A percentile compares a stretch with the other conserved stretches of the same genome.
Evolutionary conservation across 1,140 invertebrate genomes (phyloP).

Genomic region (Drosophila dunni): DNA sequence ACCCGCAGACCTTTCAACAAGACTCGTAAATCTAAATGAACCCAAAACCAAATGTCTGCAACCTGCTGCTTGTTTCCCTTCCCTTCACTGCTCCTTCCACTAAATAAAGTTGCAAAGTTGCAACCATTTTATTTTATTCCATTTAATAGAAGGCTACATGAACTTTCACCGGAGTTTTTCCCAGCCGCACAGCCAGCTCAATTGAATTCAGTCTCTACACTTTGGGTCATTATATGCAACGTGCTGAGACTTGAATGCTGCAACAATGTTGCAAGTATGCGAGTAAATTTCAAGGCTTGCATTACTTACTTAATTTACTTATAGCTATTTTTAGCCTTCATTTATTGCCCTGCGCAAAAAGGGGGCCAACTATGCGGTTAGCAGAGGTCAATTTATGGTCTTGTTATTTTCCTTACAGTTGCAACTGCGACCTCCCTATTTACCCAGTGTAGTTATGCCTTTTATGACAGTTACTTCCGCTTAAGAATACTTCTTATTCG

Average conservation of each 20-base stretch:
- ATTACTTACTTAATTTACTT: constrained; percentile 35
- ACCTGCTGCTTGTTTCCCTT: constrained; percentile 9
- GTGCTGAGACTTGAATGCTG: constrained; percentile 16
- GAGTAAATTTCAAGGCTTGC: constrained; percentile 37
- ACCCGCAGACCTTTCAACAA: constrained; percentile 71
- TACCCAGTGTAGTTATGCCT: background rate
- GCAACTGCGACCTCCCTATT: background rate
- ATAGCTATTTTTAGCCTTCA: constrained; percentile 73
- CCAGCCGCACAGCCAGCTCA: constrained; percentile 34
- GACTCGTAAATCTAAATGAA: constrained; percentile 72
- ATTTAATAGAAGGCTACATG: constrained; percentile 72
- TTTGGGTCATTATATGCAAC: constrained; percentile 33
- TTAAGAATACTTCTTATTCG: constrained; percentile 7
- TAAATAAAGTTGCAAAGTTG: constrained; percentile 45
- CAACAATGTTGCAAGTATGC: constrained; percentile 46
- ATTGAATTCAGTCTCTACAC: constrained; percentile 56
- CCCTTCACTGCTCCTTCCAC: no score
- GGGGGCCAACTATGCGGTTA: constrained; percentile 59
- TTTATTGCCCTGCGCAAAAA: constrained; percentile 70
- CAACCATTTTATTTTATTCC: constrained; percentile 67
- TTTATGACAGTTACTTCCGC: constrained; percentile 76
- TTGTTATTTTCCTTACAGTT: constrained; percentile 36
- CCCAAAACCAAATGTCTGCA: constrained; percentile 20
- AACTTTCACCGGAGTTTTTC: constrained; percentile 64
- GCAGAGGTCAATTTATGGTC: constrained; percentile 73